Percentiles rank a stretch among this genome's conserved stretches.
Evolutionary conservation across 2,888 invertebrate genomes (phyloP).

Genomic region (Synanthedon andrenaeformis): DNA sequence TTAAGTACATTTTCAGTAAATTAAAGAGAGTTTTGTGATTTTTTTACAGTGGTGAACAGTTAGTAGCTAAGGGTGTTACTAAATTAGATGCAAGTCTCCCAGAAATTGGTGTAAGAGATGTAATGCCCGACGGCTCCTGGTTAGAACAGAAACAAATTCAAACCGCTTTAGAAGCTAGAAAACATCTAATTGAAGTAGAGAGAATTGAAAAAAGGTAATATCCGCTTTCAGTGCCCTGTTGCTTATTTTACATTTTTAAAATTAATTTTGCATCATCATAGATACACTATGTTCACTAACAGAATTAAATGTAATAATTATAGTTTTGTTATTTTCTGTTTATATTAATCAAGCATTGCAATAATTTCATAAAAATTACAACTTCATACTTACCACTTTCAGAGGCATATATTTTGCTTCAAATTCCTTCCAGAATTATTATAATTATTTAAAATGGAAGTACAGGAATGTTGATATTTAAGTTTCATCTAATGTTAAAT

Average conservation of each 20-base stretch:
- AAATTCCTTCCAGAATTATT: too few species aligned
- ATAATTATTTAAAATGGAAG: too few species aligned
- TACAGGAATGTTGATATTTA: too few species aligned
- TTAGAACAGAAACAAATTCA: conserved; percentile 72
- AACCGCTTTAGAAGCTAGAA: conserved; percentile 63
- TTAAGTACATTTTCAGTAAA: neutral
- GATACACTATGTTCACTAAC: neutral
- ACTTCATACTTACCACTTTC: too few species aligned
- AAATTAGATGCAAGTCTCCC: conserved; percentile 58
- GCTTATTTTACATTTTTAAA: neutral
- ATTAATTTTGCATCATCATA: neutral
- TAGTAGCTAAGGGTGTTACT: conserved; percentile 48
- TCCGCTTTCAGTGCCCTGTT: neutral
- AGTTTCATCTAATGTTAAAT: too few species aligned
- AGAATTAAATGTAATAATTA: too few species aligned
- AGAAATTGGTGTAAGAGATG: conserved; percentile 64
- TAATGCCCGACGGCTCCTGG: conserved; percentile 68
- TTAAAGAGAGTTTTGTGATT: neutral
- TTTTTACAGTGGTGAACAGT: conserved; percentile 39
- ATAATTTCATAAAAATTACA: too few species aligned
- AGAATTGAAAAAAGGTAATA: conserved; percentile 68
- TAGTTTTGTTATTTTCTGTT: too few species aligned
- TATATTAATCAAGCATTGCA: too few species aligned
- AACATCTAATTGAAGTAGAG: conserved; percentile 62
- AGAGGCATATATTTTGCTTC: too few species aligned